Evolutionary conservation across 2,113 vertebrate genomes (phyloP), one percentile per base, ranked within the genome.

Genomic region (Anthoscopus minutus): DNA sequence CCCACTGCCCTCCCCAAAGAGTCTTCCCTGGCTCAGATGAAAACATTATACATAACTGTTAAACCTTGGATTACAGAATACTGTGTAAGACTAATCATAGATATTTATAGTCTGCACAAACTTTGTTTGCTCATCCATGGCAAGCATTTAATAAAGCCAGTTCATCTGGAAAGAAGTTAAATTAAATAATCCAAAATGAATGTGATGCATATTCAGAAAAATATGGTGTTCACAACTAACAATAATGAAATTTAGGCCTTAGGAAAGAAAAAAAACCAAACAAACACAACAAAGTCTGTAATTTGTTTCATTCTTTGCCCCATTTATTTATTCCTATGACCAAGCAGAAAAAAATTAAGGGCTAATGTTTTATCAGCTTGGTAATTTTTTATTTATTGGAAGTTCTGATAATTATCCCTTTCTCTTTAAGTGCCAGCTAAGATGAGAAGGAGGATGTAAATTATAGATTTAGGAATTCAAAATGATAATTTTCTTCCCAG

Each of bases 101-200:
- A 97, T 98, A 98, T 96, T 97, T 98, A 97, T 92, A 97, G 96
- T 76, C 88, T 96, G 61, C 81, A 97, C 93, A 97, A 98, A 97
- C 79, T 97, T 96, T 97, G 97, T 94, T 97, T 98, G 92, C 96
- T 98, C 97, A 98, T 96, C 97, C 97, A 97, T 97, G 78, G 86
- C 78, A 97, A 97, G 91, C 94, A 97, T 98, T 98, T 98, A 98
- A 98, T 98, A 97, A 97, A 97, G 88, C 87, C 83, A 98, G 95
- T 97, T 98, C 97, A 98, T 97, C 97, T 98, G 98, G 97, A 98
- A 98, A 98, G 77, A 96, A 98, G 81, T 95, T 97, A 97, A 98
- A 98, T 98, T 98, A 97, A 98, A 98, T 98, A 98, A 98, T 97
- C 96, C 89, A 97, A 97, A 97, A 97, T 89, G 48, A 97, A 96